A percentile compares a stretch with the other conserved stretches of the same genome.
phyloP scores from a whole-genome alignment of 92 coral and sea anemone genomes.

The Muricea muricata region DNA sequence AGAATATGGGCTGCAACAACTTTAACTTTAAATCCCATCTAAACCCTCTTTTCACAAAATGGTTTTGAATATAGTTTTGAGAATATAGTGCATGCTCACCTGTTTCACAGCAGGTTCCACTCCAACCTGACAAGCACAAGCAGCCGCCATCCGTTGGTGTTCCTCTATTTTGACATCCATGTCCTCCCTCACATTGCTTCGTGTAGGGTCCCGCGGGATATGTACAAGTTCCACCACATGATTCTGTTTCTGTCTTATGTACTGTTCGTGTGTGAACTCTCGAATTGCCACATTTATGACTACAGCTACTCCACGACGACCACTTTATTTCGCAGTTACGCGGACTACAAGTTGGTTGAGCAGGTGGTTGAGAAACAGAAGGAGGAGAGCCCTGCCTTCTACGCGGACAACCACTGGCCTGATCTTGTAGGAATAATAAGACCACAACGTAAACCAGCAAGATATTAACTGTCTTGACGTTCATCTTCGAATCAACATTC shows the following conservation, averaged over 20 bases:
- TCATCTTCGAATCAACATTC: no score
- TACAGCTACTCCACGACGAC: constrained; percentile 69
- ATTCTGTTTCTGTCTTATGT: constrained; percentile 45
- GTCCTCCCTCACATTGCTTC: constrained; percentile 71
- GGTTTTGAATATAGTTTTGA: no score
- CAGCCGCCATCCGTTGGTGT: constrained; percentile 74
- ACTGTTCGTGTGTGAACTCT: constrained; percentile 73
- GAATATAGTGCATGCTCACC: no score
- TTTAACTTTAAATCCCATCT: no score
- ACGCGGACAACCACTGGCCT: constrained; percentile 65
- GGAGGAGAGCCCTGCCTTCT: no score
- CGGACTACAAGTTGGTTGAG: constrained; percentile 28
- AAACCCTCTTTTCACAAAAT: no score
- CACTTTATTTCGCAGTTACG: constrained; percentile 58
- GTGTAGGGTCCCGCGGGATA: constrained; percentile 37
- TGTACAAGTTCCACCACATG: constrained; percentile 44
- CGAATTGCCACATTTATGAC: constrained; percentile 77
- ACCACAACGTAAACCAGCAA: not conserved
- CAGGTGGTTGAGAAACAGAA: no score
- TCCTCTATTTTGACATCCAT: constrained; percentile 78
- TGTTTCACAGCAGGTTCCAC: constrained; percentile 85
- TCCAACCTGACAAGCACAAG: constrained; percentile 68
- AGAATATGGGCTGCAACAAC: no score
- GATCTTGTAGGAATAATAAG: not conserved
- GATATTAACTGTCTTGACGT: no score